Percentiles rank a stretch among this genome's conserved stretches.
Conservation (phyloP, 2,797 vertebrate species). For the Margarornis squamiger region DNA sequence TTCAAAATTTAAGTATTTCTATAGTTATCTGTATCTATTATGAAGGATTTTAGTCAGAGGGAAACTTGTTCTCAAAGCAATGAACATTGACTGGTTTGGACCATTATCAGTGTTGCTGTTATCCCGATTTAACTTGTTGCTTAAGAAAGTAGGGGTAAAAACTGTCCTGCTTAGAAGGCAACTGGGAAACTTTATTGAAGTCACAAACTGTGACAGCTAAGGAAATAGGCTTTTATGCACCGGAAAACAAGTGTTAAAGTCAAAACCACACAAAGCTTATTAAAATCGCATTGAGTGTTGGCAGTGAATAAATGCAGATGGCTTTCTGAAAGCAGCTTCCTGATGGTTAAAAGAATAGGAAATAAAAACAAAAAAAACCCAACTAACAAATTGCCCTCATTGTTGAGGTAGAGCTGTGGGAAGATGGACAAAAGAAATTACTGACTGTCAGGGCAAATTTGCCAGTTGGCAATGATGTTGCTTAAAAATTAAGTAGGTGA, state of each 20-base stretch:
- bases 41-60: background rate
- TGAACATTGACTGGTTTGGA: background rate
- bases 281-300: slow-evolving; percentile 44
- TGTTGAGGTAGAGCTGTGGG: slow-evolving; percentile 1
- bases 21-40: background rate
- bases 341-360: slow-evolving; percentile 51
- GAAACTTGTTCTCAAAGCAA: background rate
- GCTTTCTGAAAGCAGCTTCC: slow-evolving; percentile 62
- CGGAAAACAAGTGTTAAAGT: slow-evolving; percentile 49
- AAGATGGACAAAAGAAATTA: slow-evolving; percentile 43
- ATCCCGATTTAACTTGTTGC: background rate
- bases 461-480: background rate
- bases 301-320: slow-evolving; percentile 57
- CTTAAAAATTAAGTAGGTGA: slow-evolving; percentile 51
- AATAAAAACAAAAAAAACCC: slow-evolving; percentile 47
- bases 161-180: background rate
- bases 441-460: slow-evolving; percentile 23
- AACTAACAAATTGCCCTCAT: slow-evolving; percentile 24
- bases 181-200: slow-evolving; percentile 20
- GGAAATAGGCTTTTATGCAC: slow-evolving; percentile 41
- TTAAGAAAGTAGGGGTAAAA: slow-evolving; percentile 11
- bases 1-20: background rate
- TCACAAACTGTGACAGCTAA: slow-evolving; percentile 36
- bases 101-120: background rate
- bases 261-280: slow-evolving; percentile 53